These are phyloP conservation scores for Danaus chrysippus DNA, from an alignment of 2,888 invertebrate genomes.

Conservation along the genomic window DNA sequence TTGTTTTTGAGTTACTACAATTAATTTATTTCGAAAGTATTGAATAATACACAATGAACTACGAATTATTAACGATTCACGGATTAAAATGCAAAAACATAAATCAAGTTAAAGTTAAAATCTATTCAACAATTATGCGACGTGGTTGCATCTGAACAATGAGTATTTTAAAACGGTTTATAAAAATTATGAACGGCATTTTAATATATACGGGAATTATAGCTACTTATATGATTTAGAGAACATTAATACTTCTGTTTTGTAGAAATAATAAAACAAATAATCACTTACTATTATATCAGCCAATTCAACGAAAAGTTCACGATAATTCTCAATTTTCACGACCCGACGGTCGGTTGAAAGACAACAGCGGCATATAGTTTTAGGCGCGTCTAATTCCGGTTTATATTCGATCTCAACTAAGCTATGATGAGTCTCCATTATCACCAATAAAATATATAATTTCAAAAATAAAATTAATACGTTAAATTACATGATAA, in stretches of 20 bases:
- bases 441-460: constrained; percentile 12
- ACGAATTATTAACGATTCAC: not conserved
- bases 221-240: not conserved
- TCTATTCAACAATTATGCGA: too few species aligned
- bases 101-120: too few species aligned
- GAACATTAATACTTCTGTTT: not conserved
- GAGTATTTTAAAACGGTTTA: too few species aligned
- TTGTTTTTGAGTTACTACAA: too few species aligned
- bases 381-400: constrained; percentile 21
- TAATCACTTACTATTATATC: constrained; percentile 52
- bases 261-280: not conserved
- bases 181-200: too few species aligned
- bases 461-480: constrained; percentile 16
- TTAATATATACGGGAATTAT: too few species aligned
- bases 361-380: constrained; percentile 63
- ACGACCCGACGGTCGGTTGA: constrained; percentile 48
- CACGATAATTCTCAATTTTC: constrained; percentile 35
- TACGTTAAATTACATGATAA: not conserved
- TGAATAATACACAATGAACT: not conserved
- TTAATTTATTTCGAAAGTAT: not conserved
- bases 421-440: constrained; percentile 14
- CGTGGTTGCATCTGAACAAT: too few species aligned
- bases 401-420: constrained; percentile 24
- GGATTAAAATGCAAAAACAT: too few species aligned
- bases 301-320: constrained; percentile 51